Percentiles rank a stretch among this genome's conserved stretches.
Evolutionary conservation across 2,113 vertebrate species (phyloP).

Genomic region (Steatornis caripensis): DNA sequence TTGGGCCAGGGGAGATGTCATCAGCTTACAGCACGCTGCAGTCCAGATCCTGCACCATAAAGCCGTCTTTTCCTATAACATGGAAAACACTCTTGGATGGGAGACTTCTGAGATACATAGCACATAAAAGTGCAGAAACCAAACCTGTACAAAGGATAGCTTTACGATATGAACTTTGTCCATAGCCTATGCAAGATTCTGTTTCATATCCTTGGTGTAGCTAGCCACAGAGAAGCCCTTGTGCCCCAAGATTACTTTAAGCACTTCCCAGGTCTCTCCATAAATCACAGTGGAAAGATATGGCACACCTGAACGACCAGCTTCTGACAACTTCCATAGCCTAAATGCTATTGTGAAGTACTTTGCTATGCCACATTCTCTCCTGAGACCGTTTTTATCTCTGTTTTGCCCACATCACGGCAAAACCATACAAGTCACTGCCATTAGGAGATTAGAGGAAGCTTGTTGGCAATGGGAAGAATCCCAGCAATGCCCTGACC

Average conservation of each 20-base stretch:
- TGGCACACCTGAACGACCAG: background rate
- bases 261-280: background rate
- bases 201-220: background rate
- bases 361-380: background rate
- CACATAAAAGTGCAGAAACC: rapidly evolving
- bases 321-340: background rate
- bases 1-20: background rate
- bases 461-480: background rate
- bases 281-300: background rate
- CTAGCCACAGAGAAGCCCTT: background rate
- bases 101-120: background rate
- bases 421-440: background rate
- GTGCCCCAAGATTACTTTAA: background rate
- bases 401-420: background rate
- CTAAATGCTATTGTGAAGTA: background rate
- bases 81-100: background rate
- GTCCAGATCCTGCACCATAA: background rate
- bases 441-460: background rate
- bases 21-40: background rate
- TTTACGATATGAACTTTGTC: background rate
- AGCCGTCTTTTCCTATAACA: background rate
- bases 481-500: background rate
- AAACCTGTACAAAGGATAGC: background rate
- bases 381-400: background rate
- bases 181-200: background rate